Conservation (phyloP, 1,140 invertebrate genomes). For the Zaprionus capensis region DNA sequence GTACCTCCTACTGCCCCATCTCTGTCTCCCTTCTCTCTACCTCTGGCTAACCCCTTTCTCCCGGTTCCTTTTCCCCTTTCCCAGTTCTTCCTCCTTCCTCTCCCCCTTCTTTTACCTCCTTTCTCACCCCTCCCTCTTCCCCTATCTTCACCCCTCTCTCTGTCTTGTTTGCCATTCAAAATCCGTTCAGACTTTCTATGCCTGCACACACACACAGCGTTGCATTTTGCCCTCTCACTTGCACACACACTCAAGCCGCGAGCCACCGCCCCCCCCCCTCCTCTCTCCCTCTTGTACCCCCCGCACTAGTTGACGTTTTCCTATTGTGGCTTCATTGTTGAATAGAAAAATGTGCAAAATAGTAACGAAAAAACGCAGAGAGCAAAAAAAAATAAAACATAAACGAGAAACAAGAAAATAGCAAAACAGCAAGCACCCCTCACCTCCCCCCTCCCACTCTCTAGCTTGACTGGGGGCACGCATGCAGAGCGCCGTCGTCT, state of each 20-base stretch:
- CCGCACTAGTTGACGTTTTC: constrained; percentile 80
- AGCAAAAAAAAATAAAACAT: constrained; percentile 30
- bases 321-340: constrained; percentile 83
- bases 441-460: neutral
- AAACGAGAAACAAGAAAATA: constrained; percentile 63
- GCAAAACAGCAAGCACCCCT: constrained; percentile 64
- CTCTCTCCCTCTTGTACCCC: neutral
- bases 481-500: constrained; percentile 53
- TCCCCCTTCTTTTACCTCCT: neutral
- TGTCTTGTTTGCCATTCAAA: constrained; percentile 81
- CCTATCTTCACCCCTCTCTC: constrained; percentile 27
- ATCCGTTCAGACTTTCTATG: constrained; percentile 81
- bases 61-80: neutral
- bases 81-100: neutral
- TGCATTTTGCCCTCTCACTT: constrained; percentile 67
- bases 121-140: neutral
- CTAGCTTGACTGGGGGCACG: constrained; percentile 42
- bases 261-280: constrained; percentile 9
- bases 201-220: constrained; percentile 43
- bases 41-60: neutral
- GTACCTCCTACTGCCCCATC: neutral
- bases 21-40: neutral
- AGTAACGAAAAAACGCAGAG: constrained; percentile 68
- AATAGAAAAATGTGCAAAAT: constrained; percentile 83
- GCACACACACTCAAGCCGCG: constrained; percentile 36